Base-by-base conservation (phyloP, 92 coral and sea anemone genomes). In the Porites divaricata region DNA sequence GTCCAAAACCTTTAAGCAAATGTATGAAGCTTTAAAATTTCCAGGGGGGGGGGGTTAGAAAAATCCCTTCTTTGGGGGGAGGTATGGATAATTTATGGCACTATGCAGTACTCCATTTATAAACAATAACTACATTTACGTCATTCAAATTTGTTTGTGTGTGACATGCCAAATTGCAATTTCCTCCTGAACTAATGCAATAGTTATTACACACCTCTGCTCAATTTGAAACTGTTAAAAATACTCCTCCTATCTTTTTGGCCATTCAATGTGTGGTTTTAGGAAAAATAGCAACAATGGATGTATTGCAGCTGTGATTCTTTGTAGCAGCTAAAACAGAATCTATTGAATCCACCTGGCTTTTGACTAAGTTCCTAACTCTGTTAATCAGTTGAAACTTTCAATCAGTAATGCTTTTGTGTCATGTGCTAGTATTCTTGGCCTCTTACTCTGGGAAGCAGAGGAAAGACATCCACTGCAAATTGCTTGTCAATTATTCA, bases 401-500 rank as follows among this genome's bases (percentile, higher is more conserved):
- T 66, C 71, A 41, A 66, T 66, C 71, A 66, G 23, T 66, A 21
- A 66, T 66, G 67, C 67, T 66, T 21, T 66, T 15, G 41, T 5
- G 71, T 41, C 48, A 66, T 66, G 41, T 21, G 71, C 71, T 66
- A 66, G 35, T 66, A 22, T 66, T 66, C 48, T 66, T 66, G 23
- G 23, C 71, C 71, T 15, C 71, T 66, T 66, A 35, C 41, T 35
- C 41, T 35, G 71, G 35, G 41, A 66, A 66, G 71, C 16, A 66
- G 71, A 66, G 71, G 71, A 66, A 66, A 66, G 71, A 66, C 71
- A n/a, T 66, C 71, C 48, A 66, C 22, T 66, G 28, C 71, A 66
- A 66, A 66, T 66, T 66, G 22, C 71, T 21, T 66, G 71, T 66
- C 71, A 66, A 66, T 21, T 66, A 66, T 45, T 66, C 26, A 66